A percentile compares a stretch with the other conserved stretches of the same genome.
These are phyloP conservation scores for Pteropus rufus DNA, from an alignment of 2,797 vertebrate genomes.

Conservation along the genomic window DNA sequence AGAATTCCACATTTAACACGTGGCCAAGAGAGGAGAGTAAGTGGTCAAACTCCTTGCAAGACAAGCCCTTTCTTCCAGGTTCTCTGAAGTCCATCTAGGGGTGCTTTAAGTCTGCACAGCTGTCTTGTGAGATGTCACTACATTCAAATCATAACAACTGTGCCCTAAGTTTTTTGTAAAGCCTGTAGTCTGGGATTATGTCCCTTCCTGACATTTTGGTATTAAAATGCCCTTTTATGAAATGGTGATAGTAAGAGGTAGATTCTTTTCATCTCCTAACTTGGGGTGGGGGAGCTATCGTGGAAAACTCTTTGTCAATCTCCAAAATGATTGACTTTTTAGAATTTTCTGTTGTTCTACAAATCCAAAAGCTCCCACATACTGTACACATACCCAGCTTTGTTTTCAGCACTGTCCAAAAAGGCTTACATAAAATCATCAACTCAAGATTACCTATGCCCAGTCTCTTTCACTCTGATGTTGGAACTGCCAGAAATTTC, in stretches of 20 bases:
- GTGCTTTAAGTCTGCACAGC: background rate
- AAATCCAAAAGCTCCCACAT: background rate
- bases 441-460: background rate
- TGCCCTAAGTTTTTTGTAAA: background rate
- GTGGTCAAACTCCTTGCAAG: background rate
- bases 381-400: background rate
- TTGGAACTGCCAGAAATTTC: background rate
- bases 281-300: background rate
- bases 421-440: background rate
- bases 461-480: background rate
- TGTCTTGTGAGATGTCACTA: background rate
- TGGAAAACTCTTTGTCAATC: background rate
- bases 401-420: background rate
- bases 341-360: background rate
- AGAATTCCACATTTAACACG: background rate
- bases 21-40: background rate
- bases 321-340: background rate
- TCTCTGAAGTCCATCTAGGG: background rate
- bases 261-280: background rate
- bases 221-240: background rate
- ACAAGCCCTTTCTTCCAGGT: background rate
- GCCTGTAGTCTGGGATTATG: background rate
- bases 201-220: background rate
- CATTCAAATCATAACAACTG: background rate
- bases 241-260: background rate